A percentile compares a stretch with the other conserved stretches of the same genome.
Evolutionary conservation across 2,113 vertebrate genomes (phyloP).

Genomic region (Mobula hypostoma): DNA sequence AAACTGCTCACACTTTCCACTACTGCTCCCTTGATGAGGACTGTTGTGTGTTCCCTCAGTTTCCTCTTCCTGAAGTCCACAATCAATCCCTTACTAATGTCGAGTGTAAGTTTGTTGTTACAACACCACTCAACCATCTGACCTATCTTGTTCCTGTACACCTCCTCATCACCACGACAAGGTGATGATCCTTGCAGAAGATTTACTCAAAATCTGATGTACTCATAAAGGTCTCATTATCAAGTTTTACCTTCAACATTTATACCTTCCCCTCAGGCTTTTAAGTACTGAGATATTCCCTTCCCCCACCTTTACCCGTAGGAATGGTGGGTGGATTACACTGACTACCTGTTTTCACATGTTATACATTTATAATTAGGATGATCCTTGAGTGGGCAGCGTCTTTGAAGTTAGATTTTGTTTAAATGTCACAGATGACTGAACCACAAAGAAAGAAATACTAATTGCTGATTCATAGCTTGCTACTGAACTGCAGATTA

Average conservation of each 20-base stretch:
- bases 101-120: too few species aligned
- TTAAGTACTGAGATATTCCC: neutral
- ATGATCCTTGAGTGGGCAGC: neutral
- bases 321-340: neutral
- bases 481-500: neutral
- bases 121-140: too few species aligned
- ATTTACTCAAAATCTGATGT: neutral
- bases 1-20: too few species aligned
- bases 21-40: too few species aligned
- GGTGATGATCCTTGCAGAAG: too few species aligned
- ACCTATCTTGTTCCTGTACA: too few species aligned
- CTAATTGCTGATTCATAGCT: neutral
- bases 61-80: too few species aligned
- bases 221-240: neutral
- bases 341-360: neutral
- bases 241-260: neutral
- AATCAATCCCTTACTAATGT: too few species aligned
- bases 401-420: neutral
- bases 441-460: neutral
- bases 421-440: neutral
- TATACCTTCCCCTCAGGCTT: neutral
- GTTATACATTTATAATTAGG: neutral
- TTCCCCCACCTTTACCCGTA: neutral
- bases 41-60: too few species aligned
- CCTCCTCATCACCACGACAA: too few species aligned